These are phyloP conservation scores for Zeuzera pyrina DNA, from an alignment of 2,888 invertebrate genomes.

Conservation along the genomic window DNA sequence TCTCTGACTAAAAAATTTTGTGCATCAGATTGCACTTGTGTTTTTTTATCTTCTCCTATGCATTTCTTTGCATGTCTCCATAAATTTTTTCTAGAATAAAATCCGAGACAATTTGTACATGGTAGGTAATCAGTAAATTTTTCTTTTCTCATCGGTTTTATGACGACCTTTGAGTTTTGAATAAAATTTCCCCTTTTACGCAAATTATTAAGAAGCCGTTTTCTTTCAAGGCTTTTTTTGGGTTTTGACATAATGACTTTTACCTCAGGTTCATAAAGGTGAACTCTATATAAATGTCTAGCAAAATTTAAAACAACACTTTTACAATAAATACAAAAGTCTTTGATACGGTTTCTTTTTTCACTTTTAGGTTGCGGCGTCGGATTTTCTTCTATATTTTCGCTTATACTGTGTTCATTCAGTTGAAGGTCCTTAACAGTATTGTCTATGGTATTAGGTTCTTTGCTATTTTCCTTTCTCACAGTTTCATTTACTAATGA, in stretches of 20 bases:
- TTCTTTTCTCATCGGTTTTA: constrained; percentile 18
- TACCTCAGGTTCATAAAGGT: constrained; percentile 16
- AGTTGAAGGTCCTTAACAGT: too few relatives aligned
- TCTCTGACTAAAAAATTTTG: constrained; percentile 22
- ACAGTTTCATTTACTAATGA: too few relatives aligned
- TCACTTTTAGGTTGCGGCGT: too few relatives aligned
- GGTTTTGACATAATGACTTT: constrained; percentile 14
- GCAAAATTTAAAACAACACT: constrained; percentile 18
- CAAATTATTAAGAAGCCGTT: constrained; percentile 14
- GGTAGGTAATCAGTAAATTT: constrained; percentile 19
- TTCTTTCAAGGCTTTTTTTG: constrained; percentile 13
- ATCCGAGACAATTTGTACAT: constrained; percentile 17
- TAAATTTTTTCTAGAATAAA: constrained; percentile 17
- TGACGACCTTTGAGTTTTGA: constrained; percentile 16
- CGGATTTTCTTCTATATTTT: too few relatives aligned
- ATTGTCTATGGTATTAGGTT: too few relatives aligned
- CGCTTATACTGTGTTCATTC: too few relatives aligned
- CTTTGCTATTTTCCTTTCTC: too few relatives aligned
- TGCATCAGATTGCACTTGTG: constrained; percentile 21
- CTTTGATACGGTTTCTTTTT: constrained; percentile 10
- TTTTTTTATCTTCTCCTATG: constrained; percentile 9
- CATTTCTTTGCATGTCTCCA: constrained; percentile 19
- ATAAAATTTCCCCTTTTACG: constrained; percentile 23
- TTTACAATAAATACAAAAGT: constrained; percentile 18
- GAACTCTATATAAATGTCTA: constrained; percentile 18